Conservation (phyloP, 1,140 invertebrate genomes). For the Pachypsylla venusta region DNA sequence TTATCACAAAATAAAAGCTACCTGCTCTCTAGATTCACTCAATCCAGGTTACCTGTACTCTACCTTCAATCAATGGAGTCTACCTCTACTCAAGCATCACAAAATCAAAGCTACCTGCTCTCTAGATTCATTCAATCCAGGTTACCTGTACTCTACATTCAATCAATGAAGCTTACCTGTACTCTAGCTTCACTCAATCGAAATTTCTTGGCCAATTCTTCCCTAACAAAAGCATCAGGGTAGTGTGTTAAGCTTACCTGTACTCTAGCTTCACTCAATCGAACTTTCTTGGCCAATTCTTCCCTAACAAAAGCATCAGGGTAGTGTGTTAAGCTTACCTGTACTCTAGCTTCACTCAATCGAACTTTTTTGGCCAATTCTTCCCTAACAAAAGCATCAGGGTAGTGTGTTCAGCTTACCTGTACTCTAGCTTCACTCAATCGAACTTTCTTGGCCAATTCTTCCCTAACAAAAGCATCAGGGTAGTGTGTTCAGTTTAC, state of each 20-base stretch:
- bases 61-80: conserved; percentile 75
- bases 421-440: conserved; percentile 85
- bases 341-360: conserved; percentile 80
- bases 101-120: no score
- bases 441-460: conserved; percentile 71
- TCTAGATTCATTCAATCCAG: no score
- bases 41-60: conserved; percentile 90
- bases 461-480: conserved; percentile 85
- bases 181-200: conserved; percentile 81
- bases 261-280: conserved; percentile 78
- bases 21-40: no score
- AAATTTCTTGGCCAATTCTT: conserved; percentile 77
- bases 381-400: conserved; percentile 86
- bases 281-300: conserved; percentile 74
- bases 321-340: conserved; percentile 93
- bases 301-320: conserved; percentile 89
- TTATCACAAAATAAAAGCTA: no score
- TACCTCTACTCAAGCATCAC: conserved; percentile 73
- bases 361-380: conserved; percentile 76
- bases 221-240: conserved; percentile 85
- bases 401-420: conserved; percentile 90
- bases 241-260: conserved; percentile 96
- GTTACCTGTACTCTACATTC: conserved; percentile 73
- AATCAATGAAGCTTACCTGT: conserved; percentile 75
- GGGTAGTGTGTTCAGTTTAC: conserved; percentile 91